A percentile compares a stretch with the other conserved stretches of the same genome.
Conservation (phyloP, 1,140 invertebrate genomes). For the Drosophila mauritiana region DNA sequence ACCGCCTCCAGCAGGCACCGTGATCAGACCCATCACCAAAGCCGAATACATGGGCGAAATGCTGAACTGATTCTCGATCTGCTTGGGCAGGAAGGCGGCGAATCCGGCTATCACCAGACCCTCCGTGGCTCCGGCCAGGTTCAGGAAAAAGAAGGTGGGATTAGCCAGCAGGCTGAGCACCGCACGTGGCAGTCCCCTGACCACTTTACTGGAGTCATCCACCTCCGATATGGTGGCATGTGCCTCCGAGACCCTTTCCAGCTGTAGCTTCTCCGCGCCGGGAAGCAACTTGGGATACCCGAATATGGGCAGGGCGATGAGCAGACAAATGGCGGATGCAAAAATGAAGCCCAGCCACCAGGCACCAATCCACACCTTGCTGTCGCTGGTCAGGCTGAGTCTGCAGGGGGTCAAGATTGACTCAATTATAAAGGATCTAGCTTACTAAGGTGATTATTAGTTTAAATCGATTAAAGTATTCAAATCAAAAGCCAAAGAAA, state of each 20-base stretch:
- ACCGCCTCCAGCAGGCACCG: constrained; percentile 90
- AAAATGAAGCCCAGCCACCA: constrained; percentile 94
- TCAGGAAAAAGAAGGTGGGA: constrained; percentile 92
- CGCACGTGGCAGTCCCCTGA: constrained; percentile 86
- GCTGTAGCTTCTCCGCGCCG: constrained; percentile 88
- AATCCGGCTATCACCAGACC: constrained; percentile 92
- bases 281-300: constrained; percentile 90
- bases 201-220: not conserved
- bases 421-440: not conserved
- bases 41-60: constrained; percentile 90
- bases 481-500: no score
- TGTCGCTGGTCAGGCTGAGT: constrained; percentile 89
- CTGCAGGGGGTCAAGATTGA: constrained; percentile 79
- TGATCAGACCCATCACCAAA: constrained; percentile 90
- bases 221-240: constrained; percentile 85
- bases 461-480: no score
- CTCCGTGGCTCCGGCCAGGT: constrained; percentile 91
- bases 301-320: constrained; percentile 89
- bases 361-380: constrained; percentile 93
- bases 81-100: constrained; percentile 92
- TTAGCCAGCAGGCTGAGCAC: constrained; percentile 89
- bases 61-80: constrained; percentile 93
- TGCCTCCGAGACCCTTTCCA: constrained; percentile 89
- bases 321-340: constrained; percentile 87
- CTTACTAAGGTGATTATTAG: not conserved